A percentile compares a stretch with the other conserved stretches of the same genome.
phyloP scores from a whole-genome alignment of 2,797 vertebrate genomes.

The Heliangelus exortis region DNA sequence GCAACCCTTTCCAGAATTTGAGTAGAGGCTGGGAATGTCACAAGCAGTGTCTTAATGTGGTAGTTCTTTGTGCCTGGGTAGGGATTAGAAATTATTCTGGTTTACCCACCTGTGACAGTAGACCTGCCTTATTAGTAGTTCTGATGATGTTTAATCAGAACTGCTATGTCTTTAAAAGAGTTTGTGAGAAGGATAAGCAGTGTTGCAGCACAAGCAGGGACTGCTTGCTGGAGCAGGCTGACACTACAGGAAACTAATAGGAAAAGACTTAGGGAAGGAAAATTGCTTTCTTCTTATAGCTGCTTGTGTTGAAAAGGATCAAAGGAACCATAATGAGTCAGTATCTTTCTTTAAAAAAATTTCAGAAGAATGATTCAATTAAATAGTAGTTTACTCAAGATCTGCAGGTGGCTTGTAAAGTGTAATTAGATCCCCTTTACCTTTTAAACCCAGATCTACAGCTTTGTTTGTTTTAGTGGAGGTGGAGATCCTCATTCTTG shows the following conservation, averaged over 20 bases:
- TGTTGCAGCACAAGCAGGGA: neutral
- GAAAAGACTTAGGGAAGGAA: neutral
- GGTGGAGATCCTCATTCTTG: neutral
- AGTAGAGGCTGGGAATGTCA: neutral
- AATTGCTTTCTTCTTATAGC: conserved; percentile 11
- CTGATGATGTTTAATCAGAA: neutral
- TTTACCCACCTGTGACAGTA: neutral
- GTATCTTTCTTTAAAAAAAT: conserved; percentile 33
- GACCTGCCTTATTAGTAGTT: neutral
- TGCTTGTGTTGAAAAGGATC: conserved; percentile 32
- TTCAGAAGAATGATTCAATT: conserved; percentile 45
- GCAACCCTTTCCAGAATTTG: neutral
- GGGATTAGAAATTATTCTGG: neutral
- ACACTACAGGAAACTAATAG: neutral
- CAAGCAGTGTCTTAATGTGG: neutral
- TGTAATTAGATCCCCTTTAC: conserved; percentile 49
- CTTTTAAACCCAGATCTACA: conserved; percentile 40
- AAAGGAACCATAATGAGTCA: conserved; percentile 42
- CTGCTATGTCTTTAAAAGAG: neutral
- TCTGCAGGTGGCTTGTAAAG: conserved; percentile 63
- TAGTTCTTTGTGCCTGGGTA: neutral
- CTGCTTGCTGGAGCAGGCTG: neutral
- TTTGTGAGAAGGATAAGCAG: neutral
- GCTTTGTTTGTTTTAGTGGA: conserved; percentile 38
- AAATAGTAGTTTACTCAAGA: conserved; percentile 41